Percentiles rank a stretch among this genome's conserved stretches.
These are phyloP conservation scores for Acanthaster planci DNA, from an alignment of 35 echinoderm and acorn worm species.

Conservation along the genomic window DNA sequence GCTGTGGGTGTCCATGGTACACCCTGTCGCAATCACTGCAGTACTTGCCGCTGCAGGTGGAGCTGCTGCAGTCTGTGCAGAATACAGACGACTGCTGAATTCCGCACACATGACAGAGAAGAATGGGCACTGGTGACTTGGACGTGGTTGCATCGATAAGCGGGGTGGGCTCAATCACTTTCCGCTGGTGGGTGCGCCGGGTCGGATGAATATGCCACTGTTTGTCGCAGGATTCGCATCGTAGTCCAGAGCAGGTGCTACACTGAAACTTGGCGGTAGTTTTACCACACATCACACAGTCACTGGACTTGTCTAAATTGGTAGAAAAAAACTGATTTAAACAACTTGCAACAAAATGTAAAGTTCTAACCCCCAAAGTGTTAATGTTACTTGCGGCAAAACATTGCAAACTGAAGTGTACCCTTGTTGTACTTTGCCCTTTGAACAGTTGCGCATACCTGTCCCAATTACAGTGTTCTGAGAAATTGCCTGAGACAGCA, in stretches of 20 bases:
- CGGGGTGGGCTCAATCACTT: background rate
- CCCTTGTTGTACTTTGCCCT: too few relatives aligned
- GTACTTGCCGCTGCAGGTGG: background rate
- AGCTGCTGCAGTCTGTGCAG: background rate
- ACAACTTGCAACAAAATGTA: background rate
- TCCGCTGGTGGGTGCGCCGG: conserved; percentile 32
- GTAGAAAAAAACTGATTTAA: background rate
- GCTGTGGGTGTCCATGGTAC: background rate
- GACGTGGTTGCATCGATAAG: background rate
- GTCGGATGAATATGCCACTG: conserved; percentile 55
- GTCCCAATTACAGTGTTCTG: too few relatives aligned
- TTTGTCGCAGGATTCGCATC: conserved; percentile 52
- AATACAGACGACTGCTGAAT: background rate
- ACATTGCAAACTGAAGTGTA: too few relatives aligned
- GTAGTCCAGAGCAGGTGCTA: conserved; percentile 28
- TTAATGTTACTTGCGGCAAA: too few relatives aligned
- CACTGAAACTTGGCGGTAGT: conserved; percentile 37
- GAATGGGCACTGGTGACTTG: background rate
- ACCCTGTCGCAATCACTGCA: background rate
- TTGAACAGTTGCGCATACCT: too few relatives aligned
- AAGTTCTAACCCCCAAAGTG: too few relatives aligned
- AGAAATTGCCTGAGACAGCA: too few relatives aligned
- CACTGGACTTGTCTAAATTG: background rate
- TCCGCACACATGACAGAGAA: background rate
- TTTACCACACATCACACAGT: conserved; percentile 42